Evolutionary conservation across 2,113 vertebrate genomes (phyloP).

Genomic region (Alaudala cheleensis): DNA sequence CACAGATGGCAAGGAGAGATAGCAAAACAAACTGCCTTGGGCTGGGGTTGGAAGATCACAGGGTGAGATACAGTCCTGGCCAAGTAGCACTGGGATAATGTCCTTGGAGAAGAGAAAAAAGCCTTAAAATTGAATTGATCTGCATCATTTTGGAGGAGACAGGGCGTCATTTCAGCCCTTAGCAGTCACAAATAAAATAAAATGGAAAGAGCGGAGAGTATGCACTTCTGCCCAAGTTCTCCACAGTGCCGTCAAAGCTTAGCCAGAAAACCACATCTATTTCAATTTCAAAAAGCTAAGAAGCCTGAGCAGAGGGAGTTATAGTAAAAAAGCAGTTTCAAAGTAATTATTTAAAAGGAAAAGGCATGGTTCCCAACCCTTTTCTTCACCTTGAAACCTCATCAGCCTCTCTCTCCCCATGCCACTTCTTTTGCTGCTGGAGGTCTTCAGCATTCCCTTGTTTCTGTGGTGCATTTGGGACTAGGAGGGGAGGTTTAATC

Average conservation of each 20-base stretch:
- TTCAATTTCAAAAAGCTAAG: not conserved
- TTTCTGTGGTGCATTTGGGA: not conserved
- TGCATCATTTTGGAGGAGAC: accelerated
- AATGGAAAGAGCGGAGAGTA: not conserved
- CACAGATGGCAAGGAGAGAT: not conserved
- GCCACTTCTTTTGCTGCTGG: not conserved
- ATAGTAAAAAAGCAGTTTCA: not conserved
- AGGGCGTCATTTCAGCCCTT: not conserved
- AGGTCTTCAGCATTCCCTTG: not conserved
- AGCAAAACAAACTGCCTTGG: not conserved
- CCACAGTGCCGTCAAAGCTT: not conserved
- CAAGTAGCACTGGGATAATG: not conserved
- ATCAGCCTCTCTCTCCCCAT: not conserved
- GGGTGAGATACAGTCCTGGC: not conserved
- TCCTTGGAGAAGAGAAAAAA: not conserved
- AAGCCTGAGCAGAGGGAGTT: not conserved
- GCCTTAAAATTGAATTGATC: not conserved
- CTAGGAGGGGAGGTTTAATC: not conserved
- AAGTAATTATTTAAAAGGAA: not conserved
- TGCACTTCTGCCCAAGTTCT: not conserved
- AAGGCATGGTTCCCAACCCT: not conserved
- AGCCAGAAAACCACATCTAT: not conserved
- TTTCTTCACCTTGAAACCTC: not conserved
- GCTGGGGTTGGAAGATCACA: not conserved
- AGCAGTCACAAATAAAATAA: not conserved